Percentiles rank a stretch among this genome's conserved stretches.
These are phyloP conservation scores for Gymnopithys bicolor DNA, from an alignment of 2,797 vertebrate species.

Conservation along the genomic window DNA sequence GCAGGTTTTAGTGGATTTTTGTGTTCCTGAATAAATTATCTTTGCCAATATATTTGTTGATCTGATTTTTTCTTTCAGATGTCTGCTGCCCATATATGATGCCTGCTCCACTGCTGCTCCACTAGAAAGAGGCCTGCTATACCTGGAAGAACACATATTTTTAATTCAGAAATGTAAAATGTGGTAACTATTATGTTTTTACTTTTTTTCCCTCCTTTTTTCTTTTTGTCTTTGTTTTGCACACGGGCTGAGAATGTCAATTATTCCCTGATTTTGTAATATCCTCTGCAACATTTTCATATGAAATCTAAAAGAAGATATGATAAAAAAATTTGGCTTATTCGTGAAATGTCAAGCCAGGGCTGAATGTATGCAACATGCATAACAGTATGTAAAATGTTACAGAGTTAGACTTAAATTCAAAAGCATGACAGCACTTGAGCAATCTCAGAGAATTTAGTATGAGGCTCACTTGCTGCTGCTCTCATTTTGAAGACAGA, in stretches of 20 bases:
- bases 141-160: neutral
- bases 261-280: neutral
- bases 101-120: neutral
- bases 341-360: neutral
- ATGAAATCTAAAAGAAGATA: neutral
- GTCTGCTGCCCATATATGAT: neutral
- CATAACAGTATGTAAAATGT: neutral
- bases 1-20: neutral
- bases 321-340: neutral
- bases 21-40: neutral
- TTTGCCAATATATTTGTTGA: neutral
- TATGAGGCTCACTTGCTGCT: neutral
- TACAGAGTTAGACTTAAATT: neutral
- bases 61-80: neutral
- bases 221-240: neutral
- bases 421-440: neutral
- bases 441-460: neutral
- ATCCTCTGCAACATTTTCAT: accelerated
- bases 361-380: neutral
- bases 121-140: neutral
- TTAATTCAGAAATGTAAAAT: neutral
- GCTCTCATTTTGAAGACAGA: neutral
- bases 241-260: neutral
- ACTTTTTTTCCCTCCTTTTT: neutral
- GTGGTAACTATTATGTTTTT: neutral